Conservation (phyloP, 2,888 invertebrate species). For the Encarsia formosa region DNA sequence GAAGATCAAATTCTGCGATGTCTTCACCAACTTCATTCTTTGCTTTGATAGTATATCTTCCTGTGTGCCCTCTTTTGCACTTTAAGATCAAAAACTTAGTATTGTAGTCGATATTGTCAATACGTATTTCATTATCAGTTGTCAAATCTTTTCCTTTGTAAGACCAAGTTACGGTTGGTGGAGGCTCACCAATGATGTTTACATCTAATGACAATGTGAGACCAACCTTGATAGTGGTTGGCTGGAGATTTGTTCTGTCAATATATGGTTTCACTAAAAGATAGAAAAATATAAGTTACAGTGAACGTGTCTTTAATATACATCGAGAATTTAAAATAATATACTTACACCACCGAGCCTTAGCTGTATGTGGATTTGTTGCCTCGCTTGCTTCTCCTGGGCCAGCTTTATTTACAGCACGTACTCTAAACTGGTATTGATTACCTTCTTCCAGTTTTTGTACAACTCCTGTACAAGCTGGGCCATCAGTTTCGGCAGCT, state of each 20-base stretch:
- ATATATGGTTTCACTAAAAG: slow-evolving; percentile 94
- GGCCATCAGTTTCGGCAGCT: slow-evolving; percentile 79
- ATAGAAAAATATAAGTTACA: not conserved
- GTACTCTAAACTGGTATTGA: slow-evolving; percentile 90
- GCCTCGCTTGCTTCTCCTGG: slow-evolving; percentile 88
- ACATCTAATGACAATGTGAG: slow-evolving; percentile 83
- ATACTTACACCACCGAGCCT: slow-evolving; percentile 79
- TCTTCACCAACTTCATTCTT: slow-evolving; percentile 92
- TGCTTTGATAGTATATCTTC: slow-evolving; percentile 84
- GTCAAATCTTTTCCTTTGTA: slow-evolving; percentile 68
- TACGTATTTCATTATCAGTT: slow-evolving; percentile 62
- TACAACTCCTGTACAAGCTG: slow-evolving; percentile 80
- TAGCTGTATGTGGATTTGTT: slow-evolving; percentile 87
- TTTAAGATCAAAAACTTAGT: slow-evolving; percentile 85
- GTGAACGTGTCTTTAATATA: too few relatives aligned
- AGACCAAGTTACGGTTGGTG: slow-evolving; percentile 87
- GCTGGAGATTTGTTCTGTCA: slow-evolving; percentile 83
- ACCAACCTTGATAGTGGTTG: slow-evolving; percentile 82
- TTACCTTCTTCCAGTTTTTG: slow-evolving; percentile 88
- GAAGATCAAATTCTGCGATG: slow-evolving; percentile 84
- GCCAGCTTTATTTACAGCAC: slow-evolving; percentile 95
- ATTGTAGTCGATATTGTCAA: slow-evolving; percentile 84
- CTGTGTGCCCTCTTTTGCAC: slow-evolving; percentile 75
- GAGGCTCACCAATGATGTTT: slow-evolving; percentile 88
- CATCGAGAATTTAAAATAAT: not conserved